A percentile compares a stretch with the other conserved stretches of the same genome.
These are phyloP conservation scores for Coenobita brevimanus DNA, from an alignment of 1,140 invertebrate species.

Conservation along the genomic window DNA sequence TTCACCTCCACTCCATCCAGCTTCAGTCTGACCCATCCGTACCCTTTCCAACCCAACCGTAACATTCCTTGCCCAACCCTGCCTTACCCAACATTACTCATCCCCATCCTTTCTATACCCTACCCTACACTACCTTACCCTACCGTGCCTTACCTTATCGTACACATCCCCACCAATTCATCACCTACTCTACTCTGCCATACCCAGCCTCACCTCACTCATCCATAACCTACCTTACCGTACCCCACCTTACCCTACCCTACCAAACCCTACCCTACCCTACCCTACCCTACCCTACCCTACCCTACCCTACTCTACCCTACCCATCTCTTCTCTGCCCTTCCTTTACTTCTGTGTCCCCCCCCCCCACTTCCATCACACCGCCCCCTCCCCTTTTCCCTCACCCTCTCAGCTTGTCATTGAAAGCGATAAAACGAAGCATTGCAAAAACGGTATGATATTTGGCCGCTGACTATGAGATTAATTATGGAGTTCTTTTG, in stretches of 20 bases:
- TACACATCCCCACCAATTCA: not conserved
- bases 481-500: no score
- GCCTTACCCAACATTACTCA: not conserved
- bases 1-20: not conserved
- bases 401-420: not conserved
- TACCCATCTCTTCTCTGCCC: no score
- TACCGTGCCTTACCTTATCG: not conserved
- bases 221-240: not conserved
- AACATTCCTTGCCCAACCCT: not conserved
- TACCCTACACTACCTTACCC: not conserved
- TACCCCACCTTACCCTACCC: no score
- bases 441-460: no score
- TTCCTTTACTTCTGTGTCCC: no score
- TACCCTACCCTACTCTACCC: no score
- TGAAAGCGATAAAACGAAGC: no score
- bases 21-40: not conserved
- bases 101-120: not conserved
- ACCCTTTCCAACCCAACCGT: not conserved
- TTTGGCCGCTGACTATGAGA: no score
- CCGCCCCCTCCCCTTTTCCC: not conserved
- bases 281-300: no score
- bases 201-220: not conserved
- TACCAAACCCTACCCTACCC: no score
- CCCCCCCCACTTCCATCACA: no score
- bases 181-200: not conserved